Evolutionary conservation across 1,140 invertebrate species (phyloP).

Genomic region (Drosophila ogumai): DNA sequence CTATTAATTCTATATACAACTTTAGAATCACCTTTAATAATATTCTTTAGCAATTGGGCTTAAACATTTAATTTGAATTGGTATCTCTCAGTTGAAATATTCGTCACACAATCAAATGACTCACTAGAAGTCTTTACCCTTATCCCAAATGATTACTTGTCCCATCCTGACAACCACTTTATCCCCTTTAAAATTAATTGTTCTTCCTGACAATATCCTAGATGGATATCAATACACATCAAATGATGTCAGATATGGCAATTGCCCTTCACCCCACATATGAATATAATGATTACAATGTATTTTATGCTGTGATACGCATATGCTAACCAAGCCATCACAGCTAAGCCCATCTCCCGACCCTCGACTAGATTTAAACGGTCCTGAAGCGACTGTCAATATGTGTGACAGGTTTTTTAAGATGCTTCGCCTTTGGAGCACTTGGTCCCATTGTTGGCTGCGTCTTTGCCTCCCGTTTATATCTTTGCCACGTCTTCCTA

Average conservation of each 20-base stretch:
- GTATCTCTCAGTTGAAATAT: background rate
- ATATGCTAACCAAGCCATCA: slow-evolving; percentile 29
- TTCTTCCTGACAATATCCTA: slow-evolving; percentile 13
- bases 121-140: background rate
- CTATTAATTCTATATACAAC: too few species aligned
- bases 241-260: slow-evolving; percentile 36
- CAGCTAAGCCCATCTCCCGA: slow-evolving; percentile 11
- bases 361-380: slow-evolving; percentile 56
- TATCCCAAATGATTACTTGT: slow-evolving; percentile 4
- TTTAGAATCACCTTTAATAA: background rate
- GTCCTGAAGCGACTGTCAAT: slow-evolving; percentile 53
- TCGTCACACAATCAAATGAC: background rate
- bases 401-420: slow-evolving; percentile 64
- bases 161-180: background rate
- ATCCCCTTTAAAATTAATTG: slow-evolving; percentile 30
- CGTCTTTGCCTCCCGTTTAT: slow-evolving; percentile 40
- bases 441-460: slow-evolving; percentile 66
- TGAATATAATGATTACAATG: slow-evolving; percentile 36
- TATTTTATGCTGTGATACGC: slow-evolving; percentile 40
- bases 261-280: slow-evolving; percentile 34
- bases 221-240: slow-evolving; percentile 32
- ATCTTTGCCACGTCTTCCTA: slow-evolving; percentile 26
- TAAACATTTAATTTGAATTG: background rate
- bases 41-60: background rate
- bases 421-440: slow-evolving; percentile 52